Base-by-base conservation (phyloP, 2,113 vertebrate genomes). In the Platycercus adscitus region DNA sequence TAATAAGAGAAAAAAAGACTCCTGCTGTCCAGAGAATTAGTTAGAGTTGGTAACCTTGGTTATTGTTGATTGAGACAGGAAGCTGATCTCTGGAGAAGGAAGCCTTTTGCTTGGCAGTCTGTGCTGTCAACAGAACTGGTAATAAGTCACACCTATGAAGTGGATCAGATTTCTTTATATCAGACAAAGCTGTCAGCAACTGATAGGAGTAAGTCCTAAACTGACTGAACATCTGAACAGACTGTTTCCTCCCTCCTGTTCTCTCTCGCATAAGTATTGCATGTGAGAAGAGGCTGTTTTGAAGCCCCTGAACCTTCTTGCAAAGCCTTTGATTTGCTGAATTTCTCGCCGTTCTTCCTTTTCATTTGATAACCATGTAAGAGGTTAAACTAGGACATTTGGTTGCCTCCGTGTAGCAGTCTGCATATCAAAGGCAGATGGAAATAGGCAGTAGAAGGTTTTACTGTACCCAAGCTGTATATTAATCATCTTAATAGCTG, bases 361-460 rank as follows among this genome's bases (percentile, higher is more conserved):
- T 86, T 88, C 52, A 50, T 81, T 89, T 52, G 58, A 79, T 79
- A 93, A 81, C 33, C 21, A 37, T 3, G 2, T 52, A 69, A 91
- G 76, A 96, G 86, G 86, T 95, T 91, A 94, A 95, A 81, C 25
- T 46, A 35, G 87, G 92, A 83, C 88, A 78, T 92, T 79, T 82
- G 33, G 39, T 86, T 95, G 69, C 52, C 26, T 82, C 55, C 83
- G 26, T 76, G 61, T 86, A 68, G 55, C 91, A 84, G 52, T 46
- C 87, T 91, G 56, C 61, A 43, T 96, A 96, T 94, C 95, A 94
- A 96, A 97, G 91, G 65, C 50, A 79, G 75, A 72, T 88, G 44
- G 72, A 89, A 91, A 89, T 43, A 96, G 49, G 72, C 61, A 73
- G 86, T 60, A 90, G 53, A 81, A 95, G 71, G 58, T 68, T 82